Base-by-base conservation (phyloP, 2,797 vertebrate genomes). In the Mormyrus proboscirostris region DNA sequence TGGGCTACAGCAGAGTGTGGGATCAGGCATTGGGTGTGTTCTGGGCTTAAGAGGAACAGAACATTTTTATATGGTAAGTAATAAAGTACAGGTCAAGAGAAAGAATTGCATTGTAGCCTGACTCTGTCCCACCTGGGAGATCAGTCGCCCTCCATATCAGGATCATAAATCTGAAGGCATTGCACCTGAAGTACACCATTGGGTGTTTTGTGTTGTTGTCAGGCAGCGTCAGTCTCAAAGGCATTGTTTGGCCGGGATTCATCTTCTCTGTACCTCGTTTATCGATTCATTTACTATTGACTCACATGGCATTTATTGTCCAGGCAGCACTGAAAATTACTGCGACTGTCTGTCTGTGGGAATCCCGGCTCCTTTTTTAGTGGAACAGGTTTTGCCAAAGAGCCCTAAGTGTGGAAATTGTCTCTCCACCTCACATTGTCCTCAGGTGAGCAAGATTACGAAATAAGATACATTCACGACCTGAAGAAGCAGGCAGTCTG, bases 241-340 rank as follows among this genome's bases (percentile, higher is more conserved):
- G 73, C 38, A 1, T 79, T 33, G 49, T 86, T 51, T 86, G 83
- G 47, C 83, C 6, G 14, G 25, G 49, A 29, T 29, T 51, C 47
- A 51, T 53, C 33, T 14, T 29, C 83, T 53, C 38, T 79, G 49
- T 12, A 33, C 47, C 25, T 38, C 50, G 4, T 86, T 86, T 86
- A 86, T 86, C 29, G 50, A 49, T 29, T 51, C 49, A 51, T 86
- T 86, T 29, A 86, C 83, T 53, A 86, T 51, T 86, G 83, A 53
- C 12, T 86, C 25, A 33, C 73, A 51, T 29, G 83, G 44, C 22
- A 14, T 51, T 53, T 86, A 55, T 86, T 86, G 10, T 50, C 22
- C 22, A 86, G 51, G 83, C 83, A 5, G 29, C 44, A 29, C 49
- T 51, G 19, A 85, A 85, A 55, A 86, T 33, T 44, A 79, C 38